Evolutionary conservation across 1,140 invertebrate genomes (phyloP).

Genomic region (Cataglyphis hispanica): DNA sequence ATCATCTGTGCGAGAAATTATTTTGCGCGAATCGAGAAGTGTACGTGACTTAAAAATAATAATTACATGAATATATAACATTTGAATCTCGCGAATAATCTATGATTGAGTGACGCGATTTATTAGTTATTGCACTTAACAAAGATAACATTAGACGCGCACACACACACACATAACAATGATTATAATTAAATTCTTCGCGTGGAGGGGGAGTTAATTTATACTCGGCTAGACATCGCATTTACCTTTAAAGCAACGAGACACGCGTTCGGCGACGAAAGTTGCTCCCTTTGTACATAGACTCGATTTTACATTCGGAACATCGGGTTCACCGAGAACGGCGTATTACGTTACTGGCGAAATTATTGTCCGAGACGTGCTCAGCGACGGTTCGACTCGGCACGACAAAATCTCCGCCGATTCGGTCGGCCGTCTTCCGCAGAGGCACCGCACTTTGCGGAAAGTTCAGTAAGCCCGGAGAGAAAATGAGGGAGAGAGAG

Average conservation of each 20-base stretch:
- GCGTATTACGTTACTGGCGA: slow-evolving; percentile 45
- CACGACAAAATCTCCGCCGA: slow-evolving; percentile 49
- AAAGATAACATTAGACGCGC: background rate
- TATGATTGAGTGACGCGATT: background rate
- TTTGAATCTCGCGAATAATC: background rate
- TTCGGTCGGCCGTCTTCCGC: slow-evolving; percentile 52
- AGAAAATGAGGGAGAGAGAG: slow-evolving; percentile 10
- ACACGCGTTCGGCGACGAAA: slow-evolving; percentile 16
- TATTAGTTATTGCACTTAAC: background rate
- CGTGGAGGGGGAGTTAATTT: background rate
- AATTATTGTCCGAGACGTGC: slow-evolving; percentile 58
- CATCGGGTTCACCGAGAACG: slow-evolving; percentile 46
- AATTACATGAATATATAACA: too few species aligned
- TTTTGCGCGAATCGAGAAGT: background rate
- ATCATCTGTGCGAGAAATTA: too few species aligned
- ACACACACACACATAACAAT: background rate
- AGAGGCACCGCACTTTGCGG: slow-evolving; percentile 52
- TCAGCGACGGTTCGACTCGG: background rate
- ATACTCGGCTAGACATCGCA: background rate
- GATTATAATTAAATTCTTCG: slow-evolving; percentile 23
- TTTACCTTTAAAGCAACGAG: background rate
- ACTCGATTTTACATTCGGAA: slow-evolving; percentile 36
- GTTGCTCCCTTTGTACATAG: slow-evolving; percentile 41
- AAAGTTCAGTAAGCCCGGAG: slow-evolving; percentile 51
- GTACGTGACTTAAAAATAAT: background rate